A percentile compares a stretch with the other conserved stretches of the same genome.
These are phyloP conservation scores for Indicator indicator DNA, from an alignment of 2,113 vertebrate species.

Conservation along the genomic window DNA sequence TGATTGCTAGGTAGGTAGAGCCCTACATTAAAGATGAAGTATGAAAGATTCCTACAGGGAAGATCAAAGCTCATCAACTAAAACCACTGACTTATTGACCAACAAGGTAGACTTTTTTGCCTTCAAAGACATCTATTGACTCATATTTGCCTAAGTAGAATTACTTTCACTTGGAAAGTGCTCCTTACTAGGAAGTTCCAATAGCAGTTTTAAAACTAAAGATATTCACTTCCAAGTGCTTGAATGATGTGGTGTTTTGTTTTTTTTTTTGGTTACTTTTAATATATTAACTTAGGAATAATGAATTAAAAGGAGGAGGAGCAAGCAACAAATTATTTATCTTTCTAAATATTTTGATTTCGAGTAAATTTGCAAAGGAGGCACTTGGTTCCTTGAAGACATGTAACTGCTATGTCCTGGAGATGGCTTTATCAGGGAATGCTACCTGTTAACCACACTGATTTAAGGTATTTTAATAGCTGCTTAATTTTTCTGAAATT, in stretches of 20 bases:
- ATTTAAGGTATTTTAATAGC: not conserved
- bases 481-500: not conserved
- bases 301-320: not conserved
- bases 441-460: not conserved
- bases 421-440: not conserved
- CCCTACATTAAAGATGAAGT: not conserved
- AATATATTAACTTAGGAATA: not conserved
- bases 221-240: not conserved
- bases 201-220: not conserved
- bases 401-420: not conserved
- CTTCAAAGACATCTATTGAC: not conserved
- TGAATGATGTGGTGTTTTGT: not conserved
- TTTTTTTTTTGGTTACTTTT: not conserved
- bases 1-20: conserved; percentile 15
- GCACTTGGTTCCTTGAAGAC: not conserved
- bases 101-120: not conserved
- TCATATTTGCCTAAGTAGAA: not conserved
- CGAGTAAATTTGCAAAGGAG: not conserved
- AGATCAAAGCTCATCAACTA: conserved; percentile 36
- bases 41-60: conserved; percentile 30
- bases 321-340: not conserved
- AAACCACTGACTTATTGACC: conserved; percentile 25
- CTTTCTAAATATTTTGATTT: not conserved
- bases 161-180: not conserved
- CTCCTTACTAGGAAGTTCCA: not conserved